A percentile compares a stretch with the other conserved stretches of the same genome.
Conservation (phyloP, 2,888 invertebrate genomes). For the Ephialtes manifestator region DNA sequence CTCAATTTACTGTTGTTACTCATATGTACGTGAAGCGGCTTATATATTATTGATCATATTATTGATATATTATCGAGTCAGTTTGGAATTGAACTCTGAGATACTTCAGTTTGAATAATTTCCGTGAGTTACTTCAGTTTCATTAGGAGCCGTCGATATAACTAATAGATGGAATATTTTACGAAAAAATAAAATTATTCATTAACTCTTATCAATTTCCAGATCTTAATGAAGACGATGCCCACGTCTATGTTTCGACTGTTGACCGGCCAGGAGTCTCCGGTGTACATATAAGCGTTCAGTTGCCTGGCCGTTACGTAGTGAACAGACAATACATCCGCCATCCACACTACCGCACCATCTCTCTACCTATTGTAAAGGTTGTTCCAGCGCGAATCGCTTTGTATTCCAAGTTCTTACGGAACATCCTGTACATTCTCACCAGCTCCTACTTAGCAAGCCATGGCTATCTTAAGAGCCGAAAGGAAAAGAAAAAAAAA, state of each 20-base stretch:
- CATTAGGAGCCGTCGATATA: too few species aligned
- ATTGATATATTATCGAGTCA: too few species aligned
- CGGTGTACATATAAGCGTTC: constrained; percentile 96
- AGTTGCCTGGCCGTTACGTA: constrained; percentile 81
- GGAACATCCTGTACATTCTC: constrained; percentile 76
- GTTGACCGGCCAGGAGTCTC: constrained; percentile 99
- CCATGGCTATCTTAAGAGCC: constrained; percentile 66
- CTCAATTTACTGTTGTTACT: too few species aligned
- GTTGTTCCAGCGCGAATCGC: constrained; percentile 78
- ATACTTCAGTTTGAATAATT: too few species aligned
- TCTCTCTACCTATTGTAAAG: constrained; percentile 79
- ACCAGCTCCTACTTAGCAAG: constrained; percentile 80
- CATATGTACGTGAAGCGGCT: too few species aligned
- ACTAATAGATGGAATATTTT: not conserved
- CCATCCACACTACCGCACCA: constrained; percentile 81
- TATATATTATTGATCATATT: too few species aligned
- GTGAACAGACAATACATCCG: constrained; percentile 86
- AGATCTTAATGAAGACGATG: constrained; percentile 99
- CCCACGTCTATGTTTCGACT: constrained; percentile 99
- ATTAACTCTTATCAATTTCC: constrained; percentile 82
- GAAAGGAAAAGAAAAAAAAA: constrained; percentile 28
- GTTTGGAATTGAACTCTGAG: too few species aligned
- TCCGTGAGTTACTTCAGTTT: too few species aligned
- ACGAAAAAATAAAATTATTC: not conserved
- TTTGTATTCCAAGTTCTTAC: constrained; percentile 78